Conservation (phyloP, 2,888 invertebrate genomes). For the Meliscaeva auricollis region DNA sequence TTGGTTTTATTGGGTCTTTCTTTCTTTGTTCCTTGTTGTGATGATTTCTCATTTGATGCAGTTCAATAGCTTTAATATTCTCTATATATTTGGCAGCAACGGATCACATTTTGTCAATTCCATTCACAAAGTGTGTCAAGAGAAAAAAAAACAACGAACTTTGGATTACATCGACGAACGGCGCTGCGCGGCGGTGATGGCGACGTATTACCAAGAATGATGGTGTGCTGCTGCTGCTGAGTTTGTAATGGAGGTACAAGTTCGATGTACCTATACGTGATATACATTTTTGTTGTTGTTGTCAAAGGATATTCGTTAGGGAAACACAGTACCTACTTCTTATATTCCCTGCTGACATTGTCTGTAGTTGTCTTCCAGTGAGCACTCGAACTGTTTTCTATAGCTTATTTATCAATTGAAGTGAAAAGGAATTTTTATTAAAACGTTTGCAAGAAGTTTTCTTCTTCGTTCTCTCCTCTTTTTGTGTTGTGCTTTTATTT, state of each 20-base stretch:
- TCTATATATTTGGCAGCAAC: constrained; percentile 39
- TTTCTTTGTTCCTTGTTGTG: constrained; percentile 39
- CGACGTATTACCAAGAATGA: constrained; percentile 3
- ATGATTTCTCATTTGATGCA: constrained; percentile 73
- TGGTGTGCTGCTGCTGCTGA: not conserved
- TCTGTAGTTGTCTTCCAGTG: constrained; percentile 16
- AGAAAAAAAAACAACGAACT: constrained; percentile 36
- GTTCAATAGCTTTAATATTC: constrained; percentile 72
- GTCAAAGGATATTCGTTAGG: constrained; percentile 13
- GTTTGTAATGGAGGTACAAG: constrained; percentile 12
- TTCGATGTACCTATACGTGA: not conserved
- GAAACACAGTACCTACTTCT: not conserved
- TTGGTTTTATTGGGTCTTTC: constrained; percentile 65
- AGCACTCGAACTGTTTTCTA: constrained; percentile 61
- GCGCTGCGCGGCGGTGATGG: too few species aligned
- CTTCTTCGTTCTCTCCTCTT: not conserved
- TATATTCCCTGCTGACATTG: constrained; percentile 46
- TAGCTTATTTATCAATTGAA: constrained; percentile 76
- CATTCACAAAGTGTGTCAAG: constrained; percentile 34
- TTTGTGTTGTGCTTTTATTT: not conserved
- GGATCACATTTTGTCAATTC: constrained; percentile 49
- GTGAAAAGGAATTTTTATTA: constrained; percentile 72
- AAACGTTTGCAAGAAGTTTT: constrained; percentile 44
- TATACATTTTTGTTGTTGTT: not conserved
- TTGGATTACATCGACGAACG: constrained; percentile 23